phyloP scores from a whole-genome alignment of 2,888 invertebrate species.

The Chrysodeixis includens region DNA sequence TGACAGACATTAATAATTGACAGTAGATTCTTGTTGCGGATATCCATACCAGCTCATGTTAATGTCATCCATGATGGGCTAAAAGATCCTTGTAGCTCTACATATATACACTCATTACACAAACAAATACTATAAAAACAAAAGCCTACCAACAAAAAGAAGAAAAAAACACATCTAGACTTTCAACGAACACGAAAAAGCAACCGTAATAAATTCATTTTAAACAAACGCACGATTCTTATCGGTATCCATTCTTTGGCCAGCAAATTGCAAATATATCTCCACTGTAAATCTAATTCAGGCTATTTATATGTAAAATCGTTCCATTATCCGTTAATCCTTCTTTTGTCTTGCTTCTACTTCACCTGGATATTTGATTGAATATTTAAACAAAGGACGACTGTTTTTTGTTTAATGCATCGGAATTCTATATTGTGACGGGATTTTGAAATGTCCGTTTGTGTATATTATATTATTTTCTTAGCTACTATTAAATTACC shows the following conservation, averaged over 20 bases:
- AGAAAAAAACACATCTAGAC: constrained; percentile 1
- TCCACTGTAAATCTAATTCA: constrained; percentile 31
- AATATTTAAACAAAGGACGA: constrained; percentile 32
- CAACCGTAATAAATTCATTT: constrained; percentile 37
- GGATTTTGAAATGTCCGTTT: not conserved
- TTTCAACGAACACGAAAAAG: constrained; percentile 8
- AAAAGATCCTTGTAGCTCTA: no score
- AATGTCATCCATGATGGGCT: no score
- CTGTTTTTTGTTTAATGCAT: constrained; percentile 37
- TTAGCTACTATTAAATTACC: no score
- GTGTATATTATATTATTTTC: not conserved
- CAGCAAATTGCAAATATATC: constrained; percentile 50
- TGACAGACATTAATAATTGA: no score
- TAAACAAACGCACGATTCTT: constrained; percentile 40
- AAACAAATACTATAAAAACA: no score
- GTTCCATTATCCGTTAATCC: constrained; percentile 36
- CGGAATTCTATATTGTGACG: constrained; percentile 7
- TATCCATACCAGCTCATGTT: no score
- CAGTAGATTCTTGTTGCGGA: no score
- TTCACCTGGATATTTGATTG: constrained; percentile 35
- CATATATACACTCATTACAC: no score
- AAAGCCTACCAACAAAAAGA: not conserved
- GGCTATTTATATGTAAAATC: constrained; percentile 45
- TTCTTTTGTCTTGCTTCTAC: constrained; percentile 41
- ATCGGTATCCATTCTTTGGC: constrained; percentile 21